Evolutionary conservation across 1,140 invertebrate genomes (phyloP).

Genomic region (Scaptomyza pallida): DNA sequence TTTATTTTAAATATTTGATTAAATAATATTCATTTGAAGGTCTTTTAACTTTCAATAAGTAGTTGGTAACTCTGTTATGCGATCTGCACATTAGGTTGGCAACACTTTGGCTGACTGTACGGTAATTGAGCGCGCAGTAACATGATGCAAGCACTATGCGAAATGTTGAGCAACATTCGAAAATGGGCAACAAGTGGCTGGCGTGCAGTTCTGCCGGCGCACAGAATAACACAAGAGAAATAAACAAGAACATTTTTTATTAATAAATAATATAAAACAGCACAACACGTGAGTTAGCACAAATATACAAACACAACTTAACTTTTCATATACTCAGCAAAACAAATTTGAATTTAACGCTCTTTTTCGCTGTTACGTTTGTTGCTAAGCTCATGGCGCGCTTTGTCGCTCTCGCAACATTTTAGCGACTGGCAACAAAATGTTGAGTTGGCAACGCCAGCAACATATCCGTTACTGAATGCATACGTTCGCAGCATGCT

Average conservation of each 20-base stretch:
- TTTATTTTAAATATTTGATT: no score
- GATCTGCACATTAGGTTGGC: slow-evolving; percentile 33
- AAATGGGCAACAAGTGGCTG: slow-evolving; percentile 65
- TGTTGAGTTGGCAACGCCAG: background rate
- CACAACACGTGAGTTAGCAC: slow-evolving; percentile 29
- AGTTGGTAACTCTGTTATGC: no score
- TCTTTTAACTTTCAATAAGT: no score
- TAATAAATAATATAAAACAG: background rate
- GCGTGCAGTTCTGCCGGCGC: slow-evolving; percentile 22
- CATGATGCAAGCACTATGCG: slow-evolving; percentile 31
- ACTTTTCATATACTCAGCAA: background rate
- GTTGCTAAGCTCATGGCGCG: slow-evolving; percentile 1
- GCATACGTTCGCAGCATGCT: background rate
- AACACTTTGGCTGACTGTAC: background rate
- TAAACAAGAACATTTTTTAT: background rate
- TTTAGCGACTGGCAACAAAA: background rate
- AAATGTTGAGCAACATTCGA: slow-evolving; percentile 48
- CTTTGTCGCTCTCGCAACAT: slow-evolving; percentile 21
- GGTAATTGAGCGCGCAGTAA: slow-evolving; percentile 29
- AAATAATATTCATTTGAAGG: no score
- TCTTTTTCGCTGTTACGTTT: background rate
- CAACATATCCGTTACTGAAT: background rate
- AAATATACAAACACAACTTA: slow-evolving; percentile 1
- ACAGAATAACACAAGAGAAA: background rate
- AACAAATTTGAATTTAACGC: no score